A percentile compares a stretch with the other conserved stretches of the same genome.
These are phyloP conservation scores for Diorhabda sublineata DNA, from an alignment of 1,140 invertebrate genomes.

Conservation along the genomic window DNA sequence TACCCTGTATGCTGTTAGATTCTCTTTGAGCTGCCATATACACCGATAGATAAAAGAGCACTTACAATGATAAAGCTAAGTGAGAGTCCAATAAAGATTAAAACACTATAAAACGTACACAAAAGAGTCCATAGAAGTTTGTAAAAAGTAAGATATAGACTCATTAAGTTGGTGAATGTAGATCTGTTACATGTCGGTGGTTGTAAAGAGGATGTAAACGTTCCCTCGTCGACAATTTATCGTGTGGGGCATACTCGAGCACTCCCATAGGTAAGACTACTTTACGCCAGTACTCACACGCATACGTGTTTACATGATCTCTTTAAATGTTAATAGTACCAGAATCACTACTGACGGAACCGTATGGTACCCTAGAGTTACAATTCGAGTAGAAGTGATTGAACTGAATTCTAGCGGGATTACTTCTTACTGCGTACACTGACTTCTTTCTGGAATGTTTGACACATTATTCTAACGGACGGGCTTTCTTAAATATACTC, in stretches of 20 bases:
- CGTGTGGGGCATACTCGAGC: slow-evolving; percentile 11
- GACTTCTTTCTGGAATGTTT: not conserved
- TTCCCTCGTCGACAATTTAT: slow-evolving; percentile 17
- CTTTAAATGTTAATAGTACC: slow-evolving; percentile 6
- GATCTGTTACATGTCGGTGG: slow-evolving; percentile 23
- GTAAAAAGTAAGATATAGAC: slow-evolving; percentile 29
- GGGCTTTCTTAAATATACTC: not conserved
- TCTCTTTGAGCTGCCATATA: slow-evolving; percentile 17
- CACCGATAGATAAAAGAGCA: slow-evolving; percentile 5
- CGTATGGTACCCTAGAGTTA: slow-evolving; percentile 5
- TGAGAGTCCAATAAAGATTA: slow-evolving; percentile 25
- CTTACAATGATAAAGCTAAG: slow-evolving; percentile 6
- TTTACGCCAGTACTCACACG: slow-evolving; percentile 13
- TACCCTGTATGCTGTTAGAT: not conserved
- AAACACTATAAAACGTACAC: slow-evolving; percentile 24
- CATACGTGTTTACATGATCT: slow-evolving; percentile 16
- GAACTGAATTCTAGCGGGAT: slow-evolving; percentile 1
- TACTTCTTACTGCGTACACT: not conserved
- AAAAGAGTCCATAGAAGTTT: slow-evolving; percentile 28
- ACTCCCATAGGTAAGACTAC: slow-evolving; percentile 12
- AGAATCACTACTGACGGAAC: slow-evolving; percentile 1
- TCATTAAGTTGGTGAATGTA: slow-evolving; percentile 31
- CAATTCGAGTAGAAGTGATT: not conserved
- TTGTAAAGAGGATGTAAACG: slow-evolving; percentile 27
- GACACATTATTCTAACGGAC: not conserved